A percentile compares a stretch with the other conserved stretches of the same genome.
These are phyloP conservation scores for Chaetodon trifasciatus DNA, from an alignment of 2,797 vertebrate species.

Conservation along the genomic window DNA sequence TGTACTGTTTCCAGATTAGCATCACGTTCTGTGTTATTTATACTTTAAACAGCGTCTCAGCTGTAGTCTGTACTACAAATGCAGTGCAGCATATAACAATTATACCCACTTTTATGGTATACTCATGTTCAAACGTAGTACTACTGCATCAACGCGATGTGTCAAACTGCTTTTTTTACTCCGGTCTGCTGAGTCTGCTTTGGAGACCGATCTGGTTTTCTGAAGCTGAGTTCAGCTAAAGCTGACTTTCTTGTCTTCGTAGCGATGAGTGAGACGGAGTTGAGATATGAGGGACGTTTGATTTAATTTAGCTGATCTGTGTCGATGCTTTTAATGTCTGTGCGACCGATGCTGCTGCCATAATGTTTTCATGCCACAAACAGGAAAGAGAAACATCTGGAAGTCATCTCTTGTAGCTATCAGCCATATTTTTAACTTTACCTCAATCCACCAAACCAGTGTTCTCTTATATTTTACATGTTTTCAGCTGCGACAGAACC, in stretches of 20 bases:
- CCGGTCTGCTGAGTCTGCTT: not conserved
- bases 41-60: no score
- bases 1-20: no score
- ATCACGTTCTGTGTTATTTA: no score
- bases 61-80: no score
- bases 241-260: not conserved
- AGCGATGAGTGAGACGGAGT: not conserved
- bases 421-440: constrained; percentile 10
- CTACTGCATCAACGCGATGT: not conserved
- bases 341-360: not conserved
- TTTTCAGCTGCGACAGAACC: not conserved
- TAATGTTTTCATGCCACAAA: not conserved
- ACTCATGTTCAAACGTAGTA: not conserved
- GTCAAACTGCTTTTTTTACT: constrained; percentile 1
- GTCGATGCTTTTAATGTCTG: not conserved
- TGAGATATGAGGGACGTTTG: no score
- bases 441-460: constrained; percentile 1
- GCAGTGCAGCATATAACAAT: no score
- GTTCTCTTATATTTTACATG: not conserved
- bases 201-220: not conserved
- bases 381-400: not conserved
- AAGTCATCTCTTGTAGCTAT: not conserved
- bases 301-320: not conserved
- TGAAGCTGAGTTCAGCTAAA: not conserved
- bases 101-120: no score